A percentile compares a stretch with the other conserved stretches of the same genome.
These are phyloP conservation scores for Carduelis carduelis DNA, from an alignment of 2,797 vertebrate species.

Conservation along the genomic window DNA sequence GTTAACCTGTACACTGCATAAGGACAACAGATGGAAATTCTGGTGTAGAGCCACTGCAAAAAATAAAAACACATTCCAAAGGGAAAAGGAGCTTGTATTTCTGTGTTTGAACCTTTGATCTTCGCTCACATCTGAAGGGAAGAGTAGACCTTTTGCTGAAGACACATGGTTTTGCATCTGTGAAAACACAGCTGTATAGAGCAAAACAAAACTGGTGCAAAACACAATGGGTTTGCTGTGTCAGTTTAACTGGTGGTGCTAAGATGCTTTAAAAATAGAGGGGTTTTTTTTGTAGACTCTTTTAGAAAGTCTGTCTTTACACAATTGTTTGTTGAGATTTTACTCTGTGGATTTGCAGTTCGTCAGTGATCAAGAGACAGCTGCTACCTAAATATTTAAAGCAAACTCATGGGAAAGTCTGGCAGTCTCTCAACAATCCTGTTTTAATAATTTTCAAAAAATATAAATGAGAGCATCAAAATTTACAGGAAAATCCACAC, in stretches of 20 bases:
- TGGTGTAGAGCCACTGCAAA: slow-evolving; percentile 82
- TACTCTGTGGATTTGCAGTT: slow-evolving; percentile 48
- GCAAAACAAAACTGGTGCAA: slow-evolving; percentile 82
- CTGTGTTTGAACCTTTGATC: slow-evolving; percentile 93
- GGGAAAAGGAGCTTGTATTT: slow-evolving; percentile 87
- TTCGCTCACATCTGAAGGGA: slow-evolving; percentile 83
- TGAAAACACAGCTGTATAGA: slow-evolving; percentile 95
- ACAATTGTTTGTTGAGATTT: slow-evolving; percentile 67
- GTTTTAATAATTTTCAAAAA: not conserved
- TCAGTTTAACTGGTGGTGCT: slow-evolving; percentile 64
- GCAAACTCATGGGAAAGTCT: slow-evolving; percentile 5
- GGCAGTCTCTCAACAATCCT: not conserved
- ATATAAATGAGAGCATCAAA: not conserved
- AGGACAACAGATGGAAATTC: slow-evolving; percentile 93
- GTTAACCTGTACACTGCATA: slow-evolving; percentile 84
- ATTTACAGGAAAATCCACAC: not conserved
- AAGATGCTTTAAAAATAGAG: slow-evolving; percentile 70
- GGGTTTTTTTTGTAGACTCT: slow-evolving; percentile 60
- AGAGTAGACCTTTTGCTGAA: slow-evolving; percentile 82
- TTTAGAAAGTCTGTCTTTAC: slow-evolving; percentile 59
- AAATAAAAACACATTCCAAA: slow-evolving; percentile 83
- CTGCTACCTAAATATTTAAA: slow-evolving; percentile 56
- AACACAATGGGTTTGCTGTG: slow-evolving; percentile 81
- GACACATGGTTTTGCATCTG: slow-evolving; percentile 94
- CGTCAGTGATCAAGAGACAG: slow-evolving; percentile 34